Evolutionary conservation across 2,888 invertebrate genomes (phyloP), one percentile per base, ranked within the genome.

Genomic region (Hecatera dysodea): DNA sequence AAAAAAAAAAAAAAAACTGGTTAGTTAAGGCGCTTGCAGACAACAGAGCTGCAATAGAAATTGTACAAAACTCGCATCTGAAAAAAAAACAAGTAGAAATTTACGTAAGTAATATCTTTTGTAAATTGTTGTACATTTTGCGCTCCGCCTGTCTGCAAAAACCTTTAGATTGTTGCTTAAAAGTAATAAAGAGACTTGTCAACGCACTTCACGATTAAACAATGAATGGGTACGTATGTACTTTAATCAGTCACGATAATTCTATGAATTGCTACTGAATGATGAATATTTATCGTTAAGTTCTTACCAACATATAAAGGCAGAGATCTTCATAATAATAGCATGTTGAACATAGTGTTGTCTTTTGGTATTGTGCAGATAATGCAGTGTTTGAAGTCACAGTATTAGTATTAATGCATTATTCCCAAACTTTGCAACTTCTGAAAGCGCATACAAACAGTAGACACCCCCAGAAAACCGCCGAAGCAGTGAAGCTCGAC

Each of bases 201-300:
- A 55, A 55, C 33, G 15, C 22, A 39, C 36, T 56, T 33, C 29
- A 36, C 56, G 36, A 56, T 39, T 39, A 56, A 56, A 56, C 56
- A 56, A 56, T 39, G 56, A 22, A 36, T 8, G 33, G 36, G 36
- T 56, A 36, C 22, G n/a, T 60, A 29, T 8, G 39, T 44, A 59
- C n/a, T 44, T 60, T 4, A 60, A 60, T 60, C 60, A 60, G 60
- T 60, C 60, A 61, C 61, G 46, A 48, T 61, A 48, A 48, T 46
- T 61, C 48, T 44, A 48, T 61, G 48, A 48, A 48, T 48, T 29
- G 44, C 42, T 19, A 29, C 60, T 7, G 12, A n/a, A 1, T 12
- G n/a, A n/a, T 56, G 22, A 36, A 56, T 56, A 56, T 56, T 56
- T 36, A 56, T 56, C 0, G 56, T 15, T 39, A 36, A 56, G 56